These are phyloP conservation scores for Notothenia coriiceps DNA, from an alignment of 2,113 vertebrate genomes.

Conservation along the genomic window DNA sequence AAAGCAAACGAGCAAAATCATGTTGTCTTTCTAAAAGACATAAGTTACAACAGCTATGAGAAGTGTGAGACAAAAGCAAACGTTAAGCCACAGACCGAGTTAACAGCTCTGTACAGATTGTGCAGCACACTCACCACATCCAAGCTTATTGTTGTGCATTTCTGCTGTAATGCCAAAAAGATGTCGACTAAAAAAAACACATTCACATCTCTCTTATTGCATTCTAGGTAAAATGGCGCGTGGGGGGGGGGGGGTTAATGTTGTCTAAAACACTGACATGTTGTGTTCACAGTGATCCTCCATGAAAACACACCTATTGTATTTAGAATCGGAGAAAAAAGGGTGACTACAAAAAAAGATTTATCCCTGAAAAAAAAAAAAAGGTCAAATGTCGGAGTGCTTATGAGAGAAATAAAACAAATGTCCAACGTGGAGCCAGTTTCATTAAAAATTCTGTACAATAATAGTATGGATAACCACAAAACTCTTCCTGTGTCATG, in stretches of 20 bases:
- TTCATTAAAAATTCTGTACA: slow-evolving; percentile 1
- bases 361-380: slow-evolving; percentile 11
- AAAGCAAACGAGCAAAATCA: slow-evolving; percentile 91
- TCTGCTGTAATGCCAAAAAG: slow-evolving; percentile 83
- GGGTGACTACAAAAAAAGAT: background rate
- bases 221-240: slow-evolving; percentile 78
- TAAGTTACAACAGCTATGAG: slow-evolving; percentile 93
- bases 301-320: slow-evolving; percentile 9
- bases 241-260: background rate
- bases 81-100: slow-evolving; percentile 86
- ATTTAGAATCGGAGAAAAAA: background rate
- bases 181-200: slow-evolving; percentile 57
- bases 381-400: background rate
- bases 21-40: slow-evolving; percentile 99
- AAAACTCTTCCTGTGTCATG: background rate
- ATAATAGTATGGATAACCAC: background rate
- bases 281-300: slow-evolving; percentile 22
- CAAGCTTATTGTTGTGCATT: slow-evolving; percentile 90
- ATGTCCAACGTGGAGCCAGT: background rate
- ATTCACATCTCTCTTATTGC: slow-evolving; percentile 87
- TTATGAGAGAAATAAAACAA: background rate
- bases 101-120: slow-evolving; percentile 88
- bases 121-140: slow-evolving; percentile 89
- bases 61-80: slow-evolving; percentile 88
- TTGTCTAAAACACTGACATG: slow-evolving; percentile 18